A percentile compares a stretch with the other conserved stretches of the same genome.
These are phyloP conservation scores for Pteromalus puparum DNA, from an alignment of 1,140 invertebrate species.

Conservation along the genomic window DNA sequence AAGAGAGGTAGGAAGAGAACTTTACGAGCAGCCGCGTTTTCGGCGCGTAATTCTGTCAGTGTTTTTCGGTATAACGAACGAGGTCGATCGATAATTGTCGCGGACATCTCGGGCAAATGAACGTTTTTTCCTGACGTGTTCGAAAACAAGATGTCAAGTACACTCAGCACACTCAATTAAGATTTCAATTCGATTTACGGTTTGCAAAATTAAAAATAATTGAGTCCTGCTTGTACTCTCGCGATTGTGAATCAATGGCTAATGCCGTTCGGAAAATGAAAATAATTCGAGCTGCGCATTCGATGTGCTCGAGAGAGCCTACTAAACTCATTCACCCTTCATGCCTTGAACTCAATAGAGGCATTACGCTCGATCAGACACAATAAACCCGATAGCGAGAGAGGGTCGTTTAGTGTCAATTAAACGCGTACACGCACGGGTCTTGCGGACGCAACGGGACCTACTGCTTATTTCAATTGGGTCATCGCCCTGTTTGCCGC, in stretches of 20 bases:
- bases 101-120: neutral
- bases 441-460: constrained; percentile 24
- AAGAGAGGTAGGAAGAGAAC: neutral
- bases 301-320: neutral
- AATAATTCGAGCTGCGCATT: neutral
- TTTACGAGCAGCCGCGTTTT: constrained; percentile 29
- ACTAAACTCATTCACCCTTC: constrained; percentile 31
- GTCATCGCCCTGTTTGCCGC: neutral
- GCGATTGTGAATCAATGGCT: neutral
- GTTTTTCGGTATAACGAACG: neutral
- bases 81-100: neutral
- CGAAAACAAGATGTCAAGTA: neutral
- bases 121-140: no score
- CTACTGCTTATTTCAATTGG: constrained; percentile 35
- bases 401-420: constrained; percentile 52
- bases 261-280: neutral
- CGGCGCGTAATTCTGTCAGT: neutral
- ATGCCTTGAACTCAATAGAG: constrained; percentile 63
- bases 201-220: neutral
- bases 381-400: constrained; percentile 57
- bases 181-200: neutral
- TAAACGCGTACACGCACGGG: constrained; percentile 28
- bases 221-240: neutral
- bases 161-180: neutral
- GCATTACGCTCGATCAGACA: constrained; percentile 59